These are phyloP conservation scores for Trichosurus vulpecula DNA, from an alignment of 2,797 vertebrate species.

Conservation along the genomic window DNA sequence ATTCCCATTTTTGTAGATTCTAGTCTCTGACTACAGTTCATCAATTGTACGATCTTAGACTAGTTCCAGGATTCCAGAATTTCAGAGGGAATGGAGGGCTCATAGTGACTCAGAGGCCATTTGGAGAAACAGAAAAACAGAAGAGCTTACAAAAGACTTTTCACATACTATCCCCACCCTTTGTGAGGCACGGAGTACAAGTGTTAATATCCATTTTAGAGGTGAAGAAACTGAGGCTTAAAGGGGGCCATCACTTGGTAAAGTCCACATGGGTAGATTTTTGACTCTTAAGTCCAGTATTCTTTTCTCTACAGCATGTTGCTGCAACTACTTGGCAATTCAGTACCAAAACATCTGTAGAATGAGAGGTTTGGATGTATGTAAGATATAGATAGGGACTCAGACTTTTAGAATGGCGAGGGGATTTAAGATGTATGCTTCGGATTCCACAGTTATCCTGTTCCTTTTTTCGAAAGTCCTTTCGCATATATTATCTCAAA, in stretches of 20 bases:
- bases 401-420: background rate
- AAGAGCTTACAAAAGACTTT: background rate
- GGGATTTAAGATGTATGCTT: background rate
- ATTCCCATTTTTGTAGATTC: background rate
- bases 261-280: background rate
- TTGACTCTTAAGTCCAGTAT: background rate
- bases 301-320: background rate
- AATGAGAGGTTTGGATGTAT: background rate
- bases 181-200: background rate
- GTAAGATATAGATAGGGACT: background rate
- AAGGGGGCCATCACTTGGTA: background rate
- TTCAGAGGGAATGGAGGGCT: too few relatives aligned
- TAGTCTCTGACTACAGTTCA: background rate
- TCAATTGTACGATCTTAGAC: background rate
- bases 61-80: background rate
- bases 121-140: background rate
- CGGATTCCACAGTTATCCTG: background rate
- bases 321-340: background rate
- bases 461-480: background rate
- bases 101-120: background rate
- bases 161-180: background rate
- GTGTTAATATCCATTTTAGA: background rate
- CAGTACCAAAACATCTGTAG: background rate
- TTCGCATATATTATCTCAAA: background rate
- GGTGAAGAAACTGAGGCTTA: background rate